These are phyloP conservation scores for Salvelinus namaycush DNA, from an alignment of 2,113 vertebrate genomes.

Conservation along the genomic window DNA sequence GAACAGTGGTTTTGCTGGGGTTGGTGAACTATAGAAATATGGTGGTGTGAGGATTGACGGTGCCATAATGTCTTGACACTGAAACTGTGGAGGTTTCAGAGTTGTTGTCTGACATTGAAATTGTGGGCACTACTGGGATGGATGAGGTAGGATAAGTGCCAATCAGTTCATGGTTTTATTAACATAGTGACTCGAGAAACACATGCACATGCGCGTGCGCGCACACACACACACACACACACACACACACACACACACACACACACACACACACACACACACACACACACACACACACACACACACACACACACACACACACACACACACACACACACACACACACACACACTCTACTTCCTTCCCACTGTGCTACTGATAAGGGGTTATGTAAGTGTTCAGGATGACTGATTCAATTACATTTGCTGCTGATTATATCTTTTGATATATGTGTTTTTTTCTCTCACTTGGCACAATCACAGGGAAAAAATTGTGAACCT, in stretches of 20 bases:
- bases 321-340: background rate
- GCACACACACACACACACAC: constrained; percentile 2
- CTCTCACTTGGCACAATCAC: constrained; percentile 34
- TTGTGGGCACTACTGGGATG: background rate
- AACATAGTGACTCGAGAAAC: background rate
- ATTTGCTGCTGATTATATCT: constrained; percentile 52
- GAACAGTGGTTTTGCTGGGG: background rate
- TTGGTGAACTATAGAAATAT: background rate
- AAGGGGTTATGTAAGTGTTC: constrained; percentile 18
- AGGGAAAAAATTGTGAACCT: constrained; percentile 24
- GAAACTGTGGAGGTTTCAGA: background rate
- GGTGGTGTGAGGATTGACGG: background rate
- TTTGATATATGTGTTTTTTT: constrained; percentile 28
- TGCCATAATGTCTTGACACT: background rate
- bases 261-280: background rate
- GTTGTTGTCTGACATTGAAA: background rate
- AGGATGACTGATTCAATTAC: constrained; percentile 56
- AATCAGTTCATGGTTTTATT: background rate
- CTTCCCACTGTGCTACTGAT: constrained; percentile 23
- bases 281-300: constrained; percentile 2
- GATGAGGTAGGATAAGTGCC: background rate
- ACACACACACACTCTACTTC: background rate
- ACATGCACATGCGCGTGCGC: background rate
- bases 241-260: background rate
- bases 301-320: constrained; percentile 6